Percentiles rank a stretch among this genome's conserved stretches.
Evolutionary conservation across 53 echinoderm and acorn worm genomes (phyloP).

Genomic region (Echinarachnius parma): DNA sequence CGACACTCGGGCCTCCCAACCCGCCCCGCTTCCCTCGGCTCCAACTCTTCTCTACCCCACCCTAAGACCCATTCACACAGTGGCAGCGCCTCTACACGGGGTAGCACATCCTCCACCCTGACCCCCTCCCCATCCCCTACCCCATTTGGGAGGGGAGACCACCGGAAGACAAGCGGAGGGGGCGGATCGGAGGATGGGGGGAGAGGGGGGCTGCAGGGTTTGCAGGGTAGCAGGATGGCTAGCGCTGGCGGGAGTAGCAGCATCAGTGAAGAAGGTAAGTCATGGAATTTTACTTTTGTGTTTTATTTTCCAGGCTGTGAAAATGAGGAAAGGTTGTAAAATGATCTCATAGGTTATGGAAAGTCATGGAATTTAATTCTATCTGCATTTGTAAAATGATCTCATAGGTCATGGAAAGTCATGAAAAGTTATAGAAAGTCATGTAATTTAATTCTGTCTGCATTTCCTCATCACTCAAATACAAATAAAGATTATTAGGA

Average conservation of each 20-base stretch:
- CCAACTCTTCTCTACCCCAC: constrained; percentile 56
- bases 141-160: constrained; percentile 44
- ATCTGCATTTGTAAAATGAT: no score
- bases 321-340: neutral
- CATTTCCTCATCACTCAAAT: no score
- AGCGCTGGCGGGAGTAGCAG: constrained; percentile 83
- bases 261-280: constrained; percentile 96
- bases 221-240: constrained; percentile 22
- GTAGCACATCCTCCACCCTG: constrained; percentile 86
- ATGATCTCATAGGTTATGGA: no score
- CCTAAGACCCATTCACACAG: constrained; percentile 29
- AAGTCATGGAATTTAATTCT: no score
- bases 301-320: no score
- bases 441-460: no score
- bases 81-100: constrained; percentile 57
- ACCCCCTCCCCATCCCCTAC: constrained; percentile 87
- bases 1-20: constrained; percentile 18
- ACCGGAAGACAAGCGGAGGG: constrained; percentile 9
- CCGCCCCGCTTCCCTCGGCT: constrained; percentile 46
- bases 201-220: constrained; percentile 7
- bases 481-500: no score
- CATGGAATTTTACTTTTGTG: no score
- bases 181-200: neutral
- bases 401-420: no score
- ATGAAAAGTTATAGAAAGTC: no score